These are phyloP conservation scores for Uria lomvia DNA, from an alignment of 2,113 vertebrate genomes.

Conservation along the genomic window DNA sequence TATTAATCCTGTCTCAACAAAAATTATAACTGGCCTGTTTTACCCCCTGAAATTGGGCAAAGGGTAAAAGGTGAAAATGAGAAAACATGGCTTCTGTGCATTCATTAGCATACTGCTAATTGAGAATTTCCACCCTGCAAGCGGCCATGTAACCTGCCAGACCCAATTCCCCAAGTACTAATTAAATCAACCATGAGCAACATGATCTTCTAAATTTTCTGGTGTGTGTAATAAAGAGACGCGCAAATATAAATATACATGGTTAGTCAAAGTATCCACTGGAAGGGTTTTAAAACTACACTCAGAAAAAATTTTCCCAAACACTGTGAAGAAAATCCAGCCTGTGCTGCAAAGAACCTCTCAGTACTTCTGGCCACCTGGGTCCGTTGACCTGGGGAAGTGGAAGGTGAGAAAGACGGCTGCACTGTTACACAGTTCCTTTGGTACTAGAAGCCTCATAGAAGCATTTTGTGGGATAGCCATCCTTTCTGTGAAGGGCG, in stretches of 20 bases:
- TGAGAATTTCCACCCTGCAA: conserved; percentile 32
- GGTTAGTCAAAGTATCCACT: neutral
- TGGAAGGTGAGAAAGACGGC: neutral
- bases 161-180: conserved; percentile 17
- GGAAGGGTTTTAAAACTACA: neutral
- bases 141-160: neutral
- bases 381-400: neutral
- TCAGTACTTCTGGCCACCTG: neutral
- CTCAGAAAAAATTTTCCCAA: neutral
- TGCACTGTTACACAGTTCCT: neutral
- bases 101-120: conserved; percentile 48
- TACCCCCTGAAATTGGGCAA: neutral
- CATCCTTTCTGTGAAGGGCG: neutral
- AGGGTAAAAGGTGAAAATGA: conserved; percentile 46
- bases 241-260: neutral
- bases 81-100: conserved; percentile 7
- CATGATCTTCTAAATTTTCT: neutral
- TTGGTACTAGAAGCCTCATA: neutral
- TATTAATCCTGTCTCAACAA: conserved; percentile 14
- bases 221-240: neutral
- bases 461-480: neutral
- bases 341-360: neutral
- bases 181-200: conserved; percentile 22
- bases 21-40: neutral
- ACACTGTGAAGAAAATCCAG: neutral